Percentiles rank a stretch among this genome's conserved stretches.
phyloP scores from a whole-genome alignment of 2,888 invertebrate genomes.

The Ariolimax columbianus region DNA sequence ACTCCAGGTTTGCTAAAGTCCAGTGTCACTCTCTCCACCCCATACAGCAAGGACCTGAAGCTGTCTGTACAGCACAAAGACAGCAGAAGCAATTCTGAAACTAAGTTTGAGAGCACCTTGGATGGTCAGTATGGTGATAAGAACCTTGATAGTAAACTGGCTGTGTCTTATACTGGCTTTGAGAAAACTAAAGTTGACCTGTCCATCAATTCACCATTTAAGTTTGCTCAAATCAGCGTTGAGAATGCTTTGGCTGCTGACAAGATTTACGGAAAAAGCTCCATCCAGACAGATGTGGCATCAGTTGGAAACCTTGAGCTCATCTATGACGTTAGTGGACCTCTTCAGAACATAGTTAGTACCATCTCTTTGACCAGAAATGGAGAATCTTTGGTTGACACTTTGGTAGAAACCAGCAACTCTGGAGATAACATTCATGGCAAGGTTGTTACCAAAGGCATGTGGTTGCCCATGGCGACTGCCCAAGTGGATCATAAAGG shows the following conservation, averaged over 20 bases:
- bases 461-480: background rate
- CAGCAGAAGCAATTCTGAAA: background rate
- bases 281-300: constrained; percentile 2
- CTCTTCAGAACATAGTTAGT: constrained; percentile 15
- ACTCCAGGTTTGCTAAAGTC: constrained; percentile 32
- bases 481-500: constrained; percentile 35
- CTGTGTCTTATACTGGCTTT: constrained; percentile 6
- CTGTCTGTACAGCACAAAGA: constrained; percentile 31
- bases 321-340: constrained; percentile 28
- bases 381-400: constrained; percentile 25
- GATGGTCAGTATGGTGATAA: constrained; percentile 38
- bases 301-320: constrained; percentile 29
- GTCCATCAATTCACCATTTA: constrained; percentile 23
- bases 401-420: constrained; percentile 7
- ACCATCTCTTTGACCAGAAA: constrained; percentile 16
- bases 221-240: constrained; percentile 1
- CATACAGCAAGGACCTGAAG: constrained; percentile 44
- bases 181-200: constrained; percentile 9
- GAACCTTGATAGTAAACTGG: background rate
- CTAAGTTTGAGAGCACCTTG: constrained; percentile 23
- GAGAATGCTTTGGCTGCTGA: background rate
- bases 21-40: background rate
- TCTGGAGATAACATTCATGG: constrained; percentile 12
- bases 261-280: constrained; percentile 19
- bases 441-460: constrained; percentile 22